Base-by-base conservation (phyloP, 2,888 invertebrate genomes). In the Mesochorus sp. region DNA sequence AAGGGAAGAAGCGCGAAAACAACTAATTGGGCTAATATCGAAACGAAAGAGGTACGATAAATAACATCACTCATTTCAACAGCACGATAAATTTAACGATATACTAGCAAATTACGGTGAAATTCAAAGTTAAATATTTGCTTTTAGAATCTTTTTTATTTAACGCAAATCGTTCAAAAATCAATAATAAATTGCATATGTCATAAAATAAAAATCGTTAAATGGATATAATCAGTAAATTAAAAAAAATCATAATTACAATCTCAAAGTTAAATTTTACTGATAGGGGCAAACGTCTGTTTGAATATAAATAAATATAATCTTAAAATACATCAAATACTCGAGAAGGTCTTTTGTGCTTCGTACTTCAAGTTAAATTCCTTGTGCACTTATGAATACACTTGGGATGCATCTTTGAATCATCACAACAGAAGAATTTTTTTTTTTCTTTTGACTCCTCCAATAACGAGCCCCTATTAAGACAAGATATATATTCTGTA, bases 401-500 rank as follows among this genome's bases (percentile, higher is more conserved):
- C 24, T 49, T 49, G 17, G 2, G 17, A 26, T 14, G 2, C 42
- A 42, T 42, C 28, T 42, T 61, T 3, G 0, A 28, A 37, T 42
- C 19, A 28, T 61, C 12, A 44, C 42, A 21, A 37, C 12, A n/a
- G 12, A 21, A 21, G 3, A n/a, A n/a, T n/a, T n/a, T n/a, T 49
- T 57, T 57, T 19, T 57, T 57, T 37, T 5, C 4, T 19, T n/a
- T n/a, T n/a, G n/a, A n/a, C 12, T 37, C 34, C 64, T 55, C 66
- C 12, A 44, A 73, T 66, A 39, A 66, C 57, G 28, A 67, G 44
- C 34, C 34, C 51, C 31, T 44, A 51, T 26, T 42, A 51, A 59
- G 39, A 24, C 39, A 26, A 44, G 12, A 59, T 26, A 24, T n/a
- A n/a, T 1, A 24, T 51, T 67, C 59, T 74, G 59, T 67, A 74